These are phyloP conservation scores for Champsocephalus esox DNA, from an alignment of 2,797 vertebrate species.

Conservation along the genomic window DNA sequence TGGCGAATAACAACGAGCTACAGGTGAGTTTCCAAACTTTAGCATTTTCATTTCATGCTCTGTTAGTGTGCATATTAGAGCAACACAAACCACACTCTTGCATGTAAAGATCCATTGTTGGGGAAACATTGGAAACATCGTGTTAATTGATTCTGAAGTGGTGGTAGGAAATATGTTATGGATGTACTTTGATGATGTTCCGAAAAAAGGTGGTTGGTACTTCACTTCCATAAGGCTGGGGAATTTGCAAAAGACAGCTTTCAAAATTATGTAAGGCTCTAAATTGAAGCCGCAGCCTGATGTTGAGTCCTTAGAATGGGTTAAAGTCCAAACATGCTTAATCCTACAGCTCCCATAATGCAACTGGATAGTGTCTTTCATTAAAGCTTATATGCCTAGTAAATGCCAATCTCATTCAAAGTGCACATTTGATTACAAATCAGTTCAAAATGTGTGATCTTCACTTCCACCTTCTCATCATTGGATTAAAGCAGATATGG, in stretches of 20 bases:
- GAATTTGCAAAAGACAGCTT: neutral
- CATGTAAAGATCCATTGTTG: neutral
- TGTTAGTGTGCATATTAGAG: neutral
- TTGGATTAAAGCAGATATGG: neutral
- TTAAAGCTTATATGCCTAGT: neutral
- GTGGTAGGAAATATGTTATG: neutral
- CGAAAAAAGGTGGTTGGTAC: neutral
- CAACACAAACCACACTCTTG: too few species aligned
- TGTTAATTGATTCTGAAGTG: neutral
- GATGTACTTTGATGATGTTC: neutral
- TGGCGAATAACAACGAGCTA: slow-evolving; percentile 79
- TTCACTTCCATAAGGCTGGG: neutral
- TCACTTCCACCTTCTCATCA: neutral
- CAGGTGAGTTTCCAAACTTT: slow-evolving; percentile 73
- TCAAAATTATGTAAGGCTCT: neutral
- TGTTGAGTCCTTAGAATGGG: neutral
- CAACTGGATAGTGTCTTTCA: neutral
- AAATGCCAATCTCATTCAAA: neutral
- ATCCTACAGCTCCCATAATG: slow-evolving; percentile 9
- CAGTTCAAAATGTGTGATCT: too few species aligned
- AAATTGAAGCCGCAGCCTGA: neutral
- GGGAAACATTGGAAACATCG: neutral
- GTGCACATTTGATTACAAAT: neutral
- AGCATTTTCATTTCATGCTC: neutral
- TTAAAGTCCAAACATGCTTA: neutral